Evolutionary conservation across 2,113 vertebrate species (phyloP).

Genomic region (Camelus dromedarius): DNA sequence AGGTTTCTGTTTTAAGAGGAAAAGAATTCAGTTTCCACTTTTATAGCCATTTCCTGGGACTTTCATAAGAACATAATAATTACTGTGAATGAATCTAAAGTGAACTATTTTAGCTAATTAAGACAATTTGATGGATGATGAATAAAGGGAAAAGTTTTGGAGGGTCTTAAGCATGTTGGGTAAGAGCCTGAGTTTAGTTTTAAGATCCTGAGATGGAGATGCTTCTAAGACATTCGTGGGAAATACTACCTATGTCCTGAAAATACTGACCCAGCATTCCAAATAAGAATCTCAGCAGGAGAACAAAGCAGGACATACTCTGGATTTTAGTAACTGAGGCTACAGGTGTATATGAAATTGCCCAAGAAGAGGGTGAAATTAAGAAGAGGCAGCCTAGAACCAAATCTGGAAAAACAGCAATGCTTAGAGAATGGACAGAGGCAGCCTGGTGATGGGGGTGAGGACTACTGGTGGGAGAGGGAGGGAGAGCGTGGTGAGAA

Average conservation of each 20-base stretch:
- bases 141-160: background rate
- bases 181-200: background rate
- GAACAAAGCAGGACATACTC: background rate
- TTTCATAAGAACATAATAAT: background rate
- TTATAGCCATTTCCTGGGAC: background rate
- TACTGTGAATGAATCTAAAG: background rate
- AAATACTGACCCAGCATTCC: background rate
- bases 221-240: background rate
- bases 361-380: background rate
- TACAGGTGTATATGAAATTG: too few species aligned
- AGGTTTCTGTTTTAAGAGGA: slow-evolving; percentile 25
- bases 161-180: background rate
- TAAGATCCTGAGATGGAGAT: background rate
- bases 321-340: background rate
- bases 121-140: background rate
- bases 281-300: too few species aligned
- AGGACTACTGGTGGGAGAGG: too few species aligned
- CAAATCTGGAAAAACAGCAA: background rate
- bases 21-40: background rate
- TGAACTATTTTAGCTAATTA: slow-evolving; percentile 27
- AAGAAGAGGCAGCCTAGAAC: background rate
- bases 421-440: background rate
- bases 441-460: background rate
- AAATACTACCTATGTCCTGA: rapidly evolving
- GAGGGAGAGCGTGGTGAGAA: rapidly evolving